Evolutionary conservation across 2,888 invertebrate genomes (phyloP).

Genomic region (Tanypteryx hageni): DNA sequence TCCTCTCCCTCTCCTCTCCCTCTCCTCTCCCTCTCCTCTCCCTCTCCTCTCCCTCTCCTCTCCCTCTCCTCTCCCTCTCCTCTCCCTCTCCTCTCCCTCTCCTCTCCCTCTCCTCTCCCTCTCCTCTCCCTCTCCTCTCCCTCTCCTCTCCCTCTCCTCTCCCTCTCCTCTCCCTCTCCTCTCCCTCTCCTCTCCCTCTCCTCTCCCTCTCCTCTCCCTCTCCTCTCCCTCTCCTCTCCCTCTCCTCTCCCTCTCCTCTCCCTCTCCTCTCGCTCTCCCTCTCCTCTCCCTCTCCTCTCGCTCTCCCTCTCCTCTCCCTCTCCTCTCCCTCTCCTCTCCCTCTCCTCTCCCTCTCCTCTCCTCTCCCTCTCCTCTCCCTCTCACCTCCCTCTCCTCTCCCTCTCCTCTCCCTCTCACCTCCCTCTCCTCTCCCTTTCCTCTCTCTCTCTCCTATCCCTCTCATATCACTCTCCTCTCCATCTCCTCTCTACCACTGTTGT

Average conservation of each 20-base stretch:
- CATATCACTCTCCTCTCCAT: too few species aligned
- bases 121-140: not conserved
- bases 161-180: not conserved
- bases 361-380: not conserved
- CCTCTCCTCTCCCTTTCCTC: too few species aligned
- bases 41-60: not conserved
- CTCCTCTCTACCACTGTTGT: too few species aligned
- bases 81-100: not conserved
- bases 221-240: not conserved
- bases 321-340: not conserved
- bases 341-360: not conserved
- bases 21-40: not conserved
- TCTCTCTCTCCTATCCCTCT: too few species aligned
- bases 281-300: not conserved
- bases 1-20: not conserved
- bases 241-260: not conserved
- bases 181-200: not conserved
- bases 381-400: not conserved
- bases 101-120: not conserved
- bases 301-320: not conserved
- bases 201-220: not conserved
- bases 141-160: not conserved
- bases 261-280: not conserved
- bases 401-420: not conserved
- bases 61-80: not conserved